Percentiles rank a stretch among this genome's conserved stretches.
Evolutionary conservation across 2,797 vertebrate genomes (phyloP).

Genomic region (Gobio occitaniae): DNA sequence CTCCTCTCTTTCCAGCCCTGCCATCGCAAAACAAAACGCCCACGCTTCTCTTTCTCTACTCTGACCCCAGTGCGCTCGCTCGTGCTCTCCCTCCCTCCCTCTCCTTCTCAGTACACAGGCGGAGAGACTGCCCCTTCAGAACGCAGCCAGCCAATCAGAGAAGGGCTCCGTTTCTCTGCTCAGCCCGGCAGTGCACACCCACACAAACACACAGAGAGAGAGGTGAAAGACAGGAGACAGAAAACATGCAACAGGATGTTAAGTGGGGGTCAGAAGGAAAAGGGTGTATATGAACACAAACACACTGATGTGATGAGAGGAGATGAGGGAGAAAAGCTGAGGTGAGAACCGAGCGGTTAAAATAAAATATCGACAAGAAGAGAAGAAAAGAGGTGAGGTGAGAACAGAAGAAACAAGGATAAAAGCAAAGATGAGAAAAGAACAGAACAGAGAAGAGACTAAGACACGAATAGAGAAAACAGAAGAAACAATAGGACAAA

Average conservation of each 20-base stretch:
- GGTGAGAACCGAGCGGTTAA: not conserved
- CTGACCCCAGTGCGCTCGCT: constrained; percentile 75
- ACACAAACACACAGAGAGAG: constrained; percentile 71
- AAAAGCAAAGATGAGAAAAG: not conserved
- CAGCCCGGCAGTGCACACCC: constrained; percentile 78
- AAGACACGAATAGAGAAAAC: not conserved
- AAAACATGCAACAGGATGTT: constrained; percentile 65
- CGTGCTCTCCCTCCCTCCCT: constrained; percentile 63
- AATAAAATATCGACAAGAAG: not conserved
- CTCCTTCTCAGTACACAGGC: constrained; percentile 71
- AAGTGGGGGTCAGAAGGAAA: constrained; percentile 66
- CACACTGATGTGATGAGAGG: not conserved
- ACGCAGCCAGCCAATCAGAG: constrained; percentile 76
- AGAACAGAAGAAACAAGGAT: not conserved
- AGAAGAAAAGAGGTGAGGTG: not conserved
- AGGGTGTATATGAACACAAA: constrained; percentile 19
- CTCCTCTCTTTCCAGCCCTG: constrained; percentile 77
- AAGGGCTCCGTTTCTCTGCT: constrained; percentile 71
- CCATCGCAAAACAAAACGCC: constrained; percentile 88
- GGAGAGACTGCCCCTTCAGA: constrained; percentile 70
- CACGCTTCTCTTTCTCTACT: constrained; percentile 79
- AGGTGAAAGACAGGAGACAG: constrained; percentile 56
- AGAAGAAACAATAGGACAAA: not conserved
- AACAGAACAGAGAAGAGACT: not conserved
- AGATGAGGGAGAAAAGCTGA: not conserved